Percentiles rank a stretch among this genome's conserved stretches.
These are phyloP conservation scores for Metallyticus violacea DNA, from an alignment of 2,888 invertebrate genomes.

Conservation along the genomic window DNA sequence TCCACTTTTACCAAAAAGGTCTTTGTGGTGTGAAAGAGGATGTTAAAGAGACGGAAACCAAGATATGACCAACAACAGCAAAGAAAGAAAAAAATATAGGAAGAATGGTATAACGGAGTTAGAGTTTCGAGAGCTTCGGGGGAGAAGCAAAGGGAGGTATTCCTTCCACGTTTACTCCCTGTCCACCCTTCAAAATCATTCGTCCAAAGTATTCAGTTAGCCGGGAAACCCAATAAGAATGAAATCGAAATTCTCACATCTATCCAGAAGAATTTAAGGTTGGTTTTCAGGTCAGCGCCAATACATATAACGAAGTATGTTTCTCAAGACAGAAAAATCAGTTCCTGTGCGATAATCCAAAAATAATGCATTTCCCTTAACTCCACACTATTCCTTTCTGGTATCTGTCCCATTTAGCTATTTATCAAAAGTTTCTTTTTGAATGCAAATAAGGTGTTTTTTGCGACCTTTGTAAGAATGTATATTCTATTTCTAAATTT, in stretches of 20 bases:
- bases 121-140: background rate
- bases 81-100: background rate
- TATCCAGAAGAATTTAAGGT: background rate
- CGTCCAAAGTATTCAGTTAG: background rate
- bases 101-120: background rate
- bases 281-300: background rate
- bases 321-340: background rate
- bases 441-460: no score
- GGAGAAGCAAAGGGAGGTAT: background rate
- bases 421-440: no score
- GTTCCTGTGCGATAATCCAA: background rate
- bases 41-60: background rate
- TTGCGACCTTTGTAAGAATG: no score
- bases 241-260: background rate
- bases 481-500: no score
- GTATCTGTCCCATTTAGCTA: no score
- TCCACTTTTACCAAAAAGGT: background rate
- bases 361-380: background rate
- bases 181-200: background rate
- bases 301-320: background rate
- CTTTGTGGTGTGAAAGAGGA: slow-evolving; percentile 1
- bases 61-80: background rate
- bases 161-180: background rate
- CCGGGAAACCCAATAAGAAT: background rate
- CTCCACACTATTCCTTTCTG: background rate